Percentiles rank a stretch among this genome's conserved stretches.
phyloP scores from a whole-genome alignment of 2,797 vertebrate species.

The Lemur catta region DNA sequence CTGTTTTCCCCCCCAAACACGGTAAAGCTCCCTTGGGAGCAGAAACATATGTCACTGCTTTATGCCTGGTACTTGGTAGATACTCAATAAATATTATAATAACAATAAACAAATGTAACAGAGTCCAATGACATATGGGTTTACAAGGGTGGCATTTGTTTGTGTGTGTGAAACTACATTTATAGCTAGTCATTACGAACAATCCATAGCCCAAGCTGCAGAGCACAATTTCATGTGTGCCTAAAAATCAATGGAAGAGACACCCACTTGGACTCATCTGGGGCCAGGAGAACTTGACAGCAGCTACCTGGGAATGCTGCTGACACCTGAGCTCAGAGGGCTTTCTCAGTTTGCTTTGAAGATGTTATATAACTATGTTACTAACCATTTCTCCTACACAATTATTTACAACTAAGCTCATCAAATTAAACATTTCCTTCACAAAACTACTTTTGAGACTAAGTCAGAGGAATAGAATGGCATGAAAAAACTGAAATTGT shows the following conservation, averaged over 20 bases:
- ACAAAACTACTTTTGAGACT: constrained; percentile 19
- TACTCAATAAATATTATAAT: background rate
- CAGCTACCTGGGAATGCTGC: background rate
- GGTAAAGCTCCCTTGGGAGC: background rate
- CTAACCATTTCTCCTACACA: background rate
- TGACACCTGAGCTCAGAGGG: background rate
- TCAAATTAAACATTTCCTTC: background rate
- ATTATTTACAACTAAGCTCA: background rate
- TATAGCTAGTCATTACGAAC: background rate
- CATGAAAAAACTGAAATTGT: background rate
- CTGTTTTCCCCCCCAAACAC: background rate
- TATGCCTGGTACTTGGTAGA: background rate
- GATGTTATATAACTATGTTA: background rate
- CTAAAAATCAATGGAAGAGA: background rate
- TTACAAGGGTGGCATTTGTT: background rate
- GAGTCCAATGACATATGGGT: background rate
- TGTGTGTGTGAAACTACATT: background rate
- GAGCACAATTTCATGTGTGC: background rate
- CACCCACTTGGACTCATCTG: background rate
- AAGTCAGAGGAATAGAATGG: background rate
- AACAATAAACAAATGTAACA: background rate
- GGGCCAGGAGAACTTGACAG: background rate
- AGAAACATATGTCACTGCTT: background rate
- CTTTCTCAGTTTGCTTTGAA: background rate
- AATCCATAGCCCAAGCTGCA: background rate